Evolutionary conservation across 2,888 invertebrate species (phyloP).

Genomic region (Shargacucullia verbasci): DNA sequence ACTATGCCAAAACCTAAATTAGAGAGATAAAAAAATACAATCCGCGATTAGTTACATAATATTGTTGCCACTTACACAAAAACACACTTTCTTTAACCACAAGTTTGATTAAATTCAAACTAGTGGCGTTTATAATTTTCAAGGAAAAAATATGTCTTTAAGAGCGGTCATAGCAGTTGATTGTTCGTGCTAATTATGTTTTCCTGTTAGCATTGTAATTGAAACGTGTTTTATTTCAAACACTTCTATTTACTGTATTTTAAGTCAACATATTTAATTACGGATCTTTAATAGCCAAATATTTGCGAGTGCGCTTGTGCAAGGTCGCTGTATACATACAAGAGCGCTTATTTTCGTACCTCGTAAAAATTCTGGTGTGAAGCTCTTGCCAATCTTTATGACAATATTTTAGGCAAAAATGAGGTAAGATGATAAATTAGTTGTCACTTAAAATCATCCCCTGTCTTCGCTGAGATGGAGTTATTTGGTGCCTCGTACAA

Average conservation of each 20-base stretch:
- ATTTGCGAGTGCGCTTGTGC: slow-evolving; percentile 12
- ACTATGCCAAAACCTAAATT: slow-evolving; percentile 21
- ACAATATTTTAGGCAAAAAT: slow-evolving; percentile 1
- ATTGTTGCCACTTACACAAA: slow-evolving; percentile 34
- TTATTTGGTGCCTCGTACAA: no score
- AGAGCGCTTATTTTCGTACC: slow-evolving; percentile 5
- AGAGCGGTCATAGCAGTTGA: slow-evolving; percentile 18
- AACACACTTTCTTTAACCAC: slow-evolving; percentile 29
- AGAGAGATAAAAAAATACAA: slow-evolving; percentile 26
- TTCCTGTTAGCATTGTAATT: slow-evolving; percentile 39
- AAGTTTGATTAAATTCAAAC: not conserved
- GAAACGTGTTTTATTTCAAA: slow-evolving; percentile 28
- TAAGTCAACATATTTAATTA: no score
- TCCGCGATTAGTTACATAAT: slow-evolving; percentile 24
- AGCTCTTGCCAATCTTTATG: slow-evolving; percentile 29
- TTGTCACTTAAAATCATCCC: slow-evolving; percentile 27
- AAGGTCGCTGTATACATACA: slow-evolving; percentile 6
- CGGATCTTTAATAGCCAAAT: slow-evolving; percentile 10
- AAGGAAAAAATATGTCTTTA: slow-evolving; percentile 29
- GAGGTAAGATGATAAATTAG: slow-evolving; percentile 46
- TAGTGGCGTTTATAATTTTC: slow-evolving; percentile 20
- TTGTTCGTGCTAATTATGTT: slow-evolving; percentile 35
- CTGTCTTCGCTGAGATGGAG: not conserved
- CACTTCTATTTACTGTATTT: not conserved
- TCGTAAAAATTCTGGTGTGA: slow-evolving; percentile 12